Percentiles rank a stretch among this genome's conserved stretches.
Evolutionary conservation across 2,888 invertebrate species (phyloP).

Genomic region (Metallyticus violacea): DNA sequence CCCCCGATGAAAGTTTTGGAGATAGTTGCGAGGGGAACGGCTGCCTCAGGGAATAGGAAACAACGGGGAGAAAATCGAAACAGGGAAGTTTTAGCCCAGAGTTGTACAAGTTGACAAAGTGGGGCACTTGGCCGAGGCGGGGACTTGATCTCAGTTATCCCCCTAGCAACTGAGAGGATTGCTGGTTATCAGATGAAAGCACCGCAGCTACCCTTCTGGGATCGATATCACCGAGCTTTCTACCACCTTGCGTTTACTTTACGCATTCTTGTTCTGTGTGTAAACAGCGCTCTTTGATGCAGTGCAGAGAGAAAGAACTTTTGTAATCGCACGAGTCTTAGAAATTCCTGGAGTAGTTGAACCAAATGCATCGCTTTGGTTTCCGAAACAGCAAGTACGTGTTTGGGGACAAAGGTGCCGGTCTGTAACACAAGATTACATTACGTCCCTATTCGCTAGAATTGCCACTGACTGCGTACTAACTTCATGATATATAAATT

Average conservation of each 20-base stretch:
- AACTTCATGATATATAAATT: too few species aligned
- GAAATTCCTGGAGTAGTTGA: too few species aligned
- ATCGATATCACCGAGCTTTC: neutral
- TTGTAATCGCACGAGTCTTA: too few species aligned
- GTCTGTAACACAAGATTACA: too few species aligned
- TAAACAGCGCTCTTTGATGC: neutral
- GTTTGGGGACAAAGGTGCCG: too few species aligned
- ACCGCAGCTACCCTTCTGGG: too few species aligned
- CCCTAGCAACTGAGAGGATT: neutral
- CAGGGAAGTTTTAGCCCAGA: constrained; percentile 16
- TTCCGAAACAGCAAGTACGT: too few species aligned
- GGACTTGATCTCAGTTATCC: neutral
- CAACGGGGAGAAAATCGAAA: constrained; percentile 17
- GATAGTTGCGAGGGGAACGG: neutral
- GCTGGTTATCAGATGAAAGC: neutral
- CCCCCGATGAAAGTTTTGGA: neutral
- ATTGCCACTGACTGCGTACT: too few species aligned
- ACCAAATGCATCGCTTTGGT: too few species aligned
- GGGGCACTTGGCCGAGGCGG: constrained; percentile 27
- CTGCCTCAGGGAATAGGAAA: neutral
- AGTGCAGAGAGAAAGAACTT: too few species aligned
- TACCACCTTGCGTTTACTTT: neutral
- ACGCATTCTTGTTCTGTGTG: neutral
- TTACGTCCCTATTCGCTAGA: too few species aligned
- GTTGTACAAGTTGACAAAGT: constrained; percentile 18